Evolutionary conservation across 2,113 vertebrate species (phyloP), one percentile per base, ranked within the genome.

Genomic region (Prunella himalayana): DNA sequence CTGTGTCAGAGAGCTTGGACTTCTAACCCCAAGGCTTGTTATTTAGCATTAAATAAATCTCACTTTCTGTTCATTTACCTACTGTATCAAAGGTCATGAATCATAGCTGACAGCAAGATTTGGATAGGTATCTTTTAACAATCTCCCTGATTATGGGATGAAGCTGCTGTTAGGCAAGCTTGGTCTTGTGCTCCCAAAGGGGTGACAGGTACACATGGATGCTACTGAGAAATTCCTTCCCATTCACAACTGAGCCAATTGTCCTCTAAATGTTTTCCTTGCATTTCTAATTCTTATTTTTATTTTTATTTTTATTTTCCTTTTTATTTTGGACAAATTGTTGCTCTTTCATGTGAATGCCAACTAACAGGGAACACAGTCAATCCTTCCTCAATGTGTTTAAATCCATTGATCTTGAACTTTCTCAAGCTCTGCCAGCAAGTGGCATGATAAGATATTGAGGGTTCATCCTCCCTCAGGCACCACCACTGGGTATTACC

Each of bases 1-100:
- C 42, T 90, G 59, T 93, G 92, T 94, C 92, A 95, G 93, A 90
- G 93, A 92, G 21, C 69, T 88, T 88, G 54, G 92, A 86, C 44
- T 85, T 51, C 54, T 90, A 91, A 94, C 85, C 90, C 68, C 85
- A 81, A 95, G 68, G 28, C 45, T 90, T 80, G 63, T 78, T 96
- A 83, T 83, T 47, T 41, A 83, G 31, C 64, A 75, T 83, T 91
- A 91, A 94, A 90, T 92, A 92, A 93, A 94, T 86, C 75, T 73
- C 47, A 83, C 51, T 90, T 90, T 94, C 81, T 88, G 24, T 51
- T 94, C 35, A 78, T 94, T 92, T 88, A 79, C 56, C 42, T 94
- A 19, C 37, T 53, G 27, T 77, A 87, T 56, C 45, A 63, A 86
- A 86, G 66, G 75, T 83, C 70, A 30, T 56, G 60, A 90, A 66